Percentiles rank a stretch among this genome's conserved stretches.
Conservation (phyloP, 2,888 invertebrate species). For the Pseudanteris insignis region DNA sequence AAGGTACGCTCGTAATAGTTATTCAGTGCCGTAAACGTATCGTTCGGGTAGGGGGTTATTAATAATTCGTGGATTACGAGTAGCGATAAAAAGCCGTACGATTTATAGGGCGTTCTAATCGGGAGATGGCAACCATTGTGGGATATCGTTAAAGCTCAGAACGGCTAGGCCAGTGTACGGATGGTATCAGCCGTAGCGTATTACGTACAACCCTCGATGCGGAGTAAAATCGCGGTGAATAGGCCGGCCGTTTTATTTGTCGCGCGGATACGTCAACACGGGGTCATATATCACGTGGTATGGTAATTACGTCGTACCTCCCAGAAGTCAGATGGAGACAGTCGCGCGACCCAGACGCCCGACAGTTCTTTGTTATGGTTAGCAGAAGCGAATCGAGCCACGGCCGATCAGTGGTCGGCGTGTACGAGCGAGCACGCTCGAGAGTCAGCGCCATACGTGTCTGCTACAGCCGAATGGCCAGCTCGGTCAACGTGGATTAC, state of each 20-base stretch:
- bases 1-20: no score
- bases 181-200: no score
- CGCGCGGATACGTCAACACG: conserved; percentile 59
- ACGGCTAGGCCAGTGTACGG: no score
- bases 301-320: conserved; percentile 63
- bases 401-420: conserved; percentile 18
- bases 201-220: conserved; percentile 40
- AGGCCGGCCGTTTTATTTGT: conserved; percentile 59
- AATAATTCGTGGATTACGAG: no score
- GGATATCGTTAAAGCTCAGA: no score
- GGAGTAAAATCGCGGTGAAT: conserved; percentile 48
- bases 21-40: no score
- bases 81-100: no score
- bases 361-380: conserved; percentile 37
- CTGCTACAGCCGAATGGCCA: conserved; percentile 28
- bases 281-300: conserved; percentile 65
- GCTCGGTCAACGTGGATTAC: conserved; percentile 34
- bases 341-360: conserved; percentile 30
- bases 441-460: conserved; percentile 11
- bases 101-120: no score
- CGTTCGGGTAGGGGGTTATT: no score
- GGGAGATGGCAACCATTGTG: no score
- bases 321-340: conserved; percentile 49
- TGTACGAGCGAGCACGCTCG: conserved; percentile 12
- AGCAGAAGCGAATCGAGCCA: conserved; percentile 4